A percentile compares a stretch with the other conserved stretches of the same genome.
phyloP scores from a whole-genome alignment of 35 echinoderm and acorn worm genomes.

The Holothuria glaberrima region DNA sequence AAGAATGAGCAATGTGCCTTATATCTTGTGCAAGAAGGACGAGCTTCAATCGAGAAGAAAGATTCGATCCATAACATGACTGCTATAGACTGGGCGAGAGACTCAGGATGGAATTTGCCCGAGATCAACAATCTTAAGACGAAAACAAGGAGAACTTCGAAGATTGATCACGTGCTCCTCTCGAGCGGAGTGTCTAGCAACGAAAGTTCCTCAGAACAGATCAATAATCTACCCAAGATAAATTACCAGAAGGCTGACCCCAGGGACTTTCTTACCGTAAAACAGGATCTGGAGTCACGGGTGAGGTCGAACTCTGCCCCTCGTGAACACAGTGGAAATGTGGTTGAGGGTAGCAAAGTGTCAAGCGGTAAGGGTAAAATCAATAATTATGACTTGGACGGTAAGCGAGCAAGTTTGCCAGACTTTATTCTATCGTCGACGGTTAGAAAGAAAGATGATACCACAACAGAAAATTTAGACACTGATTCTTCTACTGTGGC shows the following conservation, averaged over 20 bases:
- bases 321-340: too few relatives aligned
- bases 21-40: constrained; percentile 76
- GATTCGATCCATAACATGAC: constrained; percentile 78
- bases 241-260: neutral
- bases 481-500: neutral
- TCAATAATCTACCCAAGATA: constrained; percentile 49
- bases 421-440: constrained; percentile 23
- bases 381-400: neutral
- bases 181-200: constrained; percentile 47
- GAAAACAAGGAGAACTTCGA: constrained; percentile 7
- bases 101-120: constrained; percentile 71
- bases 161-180: constrained; percentile 6
- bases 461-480: neutral
- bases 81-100: constrained; percentile 85
- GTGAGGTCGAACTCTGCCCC: constrained; percentile 38
- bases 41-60: constrained; percentile 73
- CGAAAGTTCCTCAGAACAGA: constrained; percentile 38
- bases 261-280: constrained; percentile 14
- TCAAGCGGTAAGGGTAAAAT: too few relatives aligned
- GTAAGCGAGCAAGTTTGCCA: constrained; percentile 42
- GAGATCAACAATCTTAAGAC: constrained; percentile 51
- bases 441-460: constrained; percentile 37
- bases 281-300: neutral
- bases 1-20: constrained; percentile 77
- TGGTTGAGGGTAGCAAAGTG: too few relatives aligned